Conservation (phyloP, 2,797 vertebrate genomes). For the Coregonus ussuriensis region DNA sequence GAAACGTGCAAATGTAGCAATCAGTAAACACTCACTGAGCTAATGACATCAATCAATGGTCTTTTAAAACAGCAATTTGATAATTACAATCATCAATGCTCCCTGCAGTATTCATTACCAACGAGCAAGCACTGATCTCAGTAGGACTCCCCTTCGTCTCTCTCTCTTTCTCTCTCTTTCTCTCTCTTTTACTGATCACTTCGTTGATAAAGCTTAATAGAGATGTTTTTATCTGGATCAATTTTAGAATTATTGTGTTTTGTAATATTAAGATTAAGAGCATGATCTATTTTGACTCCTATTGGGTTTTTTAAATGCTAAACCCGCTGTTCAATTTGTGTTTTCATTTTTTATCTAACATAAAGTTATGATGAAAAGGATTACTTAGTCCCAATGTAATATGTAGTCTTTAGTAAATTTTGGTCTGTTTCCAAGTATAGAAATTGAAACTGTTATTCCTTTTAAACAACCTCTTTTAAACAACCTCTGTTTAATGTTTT, state of each 20-base stretch:
- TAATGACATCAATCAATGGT: conserved; percentile 86
- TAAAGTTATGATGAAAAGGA: neutral
- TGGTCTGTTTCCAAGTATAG: neutral
- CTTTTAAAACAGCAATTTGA: conserved; percentile 85
- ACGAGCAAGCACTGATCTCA: neutral
- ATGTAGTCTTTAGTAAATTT: neutral
- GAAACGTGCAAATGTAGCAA: conserved; percentile 72
- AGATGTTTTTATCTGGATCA: neutral
- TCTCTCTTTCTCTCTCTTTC: neutral
- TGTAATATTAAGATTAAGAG: conserved; percentile 13
- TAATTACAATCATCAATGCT: conserved; percentile 83
- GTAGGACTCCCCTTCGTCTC: neutral
- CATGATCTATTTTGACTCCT: conserved; percentile 29
- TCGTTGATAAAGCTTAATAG: conserved; percentile 5
- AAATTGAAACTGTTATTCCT: neutral
- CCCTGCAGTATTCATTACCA: conserved; percentile 75
- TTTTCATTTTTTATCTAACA: neutral
- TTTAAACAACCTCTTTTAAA: neutral
- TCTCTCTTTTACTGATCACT: conserved; percentile 20
- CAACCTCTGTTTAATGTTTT: neutral
- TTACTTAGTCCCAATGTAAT: neutral
- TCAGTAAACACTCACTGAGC: conserved; percentile 83
- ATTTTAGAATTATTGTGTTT: conserved; percentile 9
- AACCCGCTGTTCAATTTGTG: neutral
- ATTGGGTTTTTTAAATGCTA: conserved; percentile 7